phyloP scores from a whole-genome alignment of 2,888 invertebrate genomes.

The Celastrina argiolus region DNA sequence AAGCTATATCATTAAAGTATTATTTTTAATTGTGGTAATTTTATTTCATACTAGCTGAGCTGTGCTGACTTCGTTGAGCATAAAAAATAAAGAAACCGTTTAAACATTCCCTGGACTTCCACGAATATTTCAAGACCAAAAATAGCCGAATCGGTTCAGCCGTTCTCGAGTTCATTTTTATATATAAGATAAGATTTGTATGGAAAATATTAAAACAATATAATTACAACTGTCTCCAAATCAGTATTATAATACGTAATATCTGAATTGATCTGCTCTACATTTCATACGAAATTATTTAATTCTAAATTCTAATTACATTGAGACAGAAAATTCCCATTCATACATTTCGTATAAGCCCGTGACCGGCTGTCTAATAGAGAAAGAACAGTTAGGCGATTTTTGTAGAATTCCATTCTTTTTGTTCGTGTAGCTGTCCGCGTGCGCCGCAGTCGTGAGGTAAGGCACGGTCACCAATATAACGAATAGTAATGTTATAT shows the following conservation, averaged over 20 bases:
- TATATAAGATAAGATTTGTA: no score
- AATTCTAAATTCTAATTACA: not conserved
- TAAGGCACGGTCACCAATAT: constrained; percentile 14
- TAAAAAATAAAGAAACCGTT: no score
- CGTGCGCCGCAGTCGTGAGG: constrained; percentile 40
- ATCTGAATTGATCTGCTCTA: not conserved
- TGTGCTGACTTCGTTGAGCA: no score
- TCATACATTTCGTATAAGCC: constrained; percentile 26
- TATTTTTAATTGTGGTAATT: no score
- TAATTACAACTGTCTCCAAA: no score
- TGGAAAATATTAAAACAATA: not conserved
- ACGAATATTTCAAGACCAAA: no score
- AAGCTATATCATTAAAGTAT: no score
- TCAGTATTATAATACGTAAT: no score
- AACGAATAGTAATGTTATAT: constrained; percentile 11
- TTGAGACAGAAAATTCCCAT: not conserved
- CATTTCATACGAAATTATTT: not conserved
- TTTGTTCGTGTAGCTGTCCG: constrained; percentile 41
- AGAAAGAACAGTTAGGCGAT: constrained; percentile 55
- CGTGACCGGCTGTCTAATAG: constrained; percentile 28
- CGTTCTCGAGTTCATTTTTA: no score
- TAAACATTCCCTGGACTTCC: no score
- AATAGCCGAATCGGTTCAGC: no score
- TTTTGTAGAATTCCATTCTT: constrained; percentile 60
- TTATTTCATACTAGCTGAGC: no score